Conservation (phyloP, 2,113 vertebrate genomes). For the Entomyzon cyanotis region DNA sequence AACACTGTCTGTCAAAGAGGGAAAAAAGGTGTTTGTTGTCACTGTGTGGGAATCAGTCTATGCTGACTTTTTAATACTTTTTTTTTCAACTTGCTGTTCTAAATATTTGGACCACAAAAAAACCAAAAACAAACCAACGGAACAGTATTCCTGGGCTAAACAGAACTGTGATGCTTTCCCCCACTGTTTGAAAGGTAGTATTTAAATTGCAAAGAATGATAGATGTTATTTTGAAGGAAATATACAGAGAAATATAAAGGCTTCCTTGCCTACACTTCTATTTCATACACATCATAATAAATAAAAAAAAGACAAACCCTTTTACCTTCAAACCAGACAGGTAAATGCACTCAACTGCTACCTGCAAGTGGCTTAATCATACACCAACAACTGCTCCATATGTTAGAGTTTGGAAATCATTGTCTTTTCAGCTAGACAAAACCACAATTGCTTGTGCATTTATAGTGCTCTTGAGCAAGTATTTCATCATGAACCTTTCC, state of each 20-base stretch:
- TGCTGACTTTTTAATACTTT: too few species aligned
- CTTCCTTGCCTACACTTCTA: not conserved
- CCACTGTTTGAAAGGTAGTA: not conserved
- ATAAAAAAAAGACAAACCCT: not conserved
- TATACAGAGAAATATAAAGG: not conserved
- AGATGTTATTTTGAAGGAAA: not conserved
- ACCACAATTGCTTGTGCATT: not conserved
- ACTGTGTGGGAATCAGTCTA: too few species aligned
- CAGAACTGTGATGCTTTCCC: not conserved
- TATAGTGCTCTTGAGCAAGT: not conserved
- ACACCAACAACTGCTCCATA: not conserved
- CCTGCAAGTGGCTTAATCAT: not conserved
- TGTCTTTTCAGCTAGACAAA: not conserved
- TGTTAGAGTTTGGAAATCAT: not conserved
- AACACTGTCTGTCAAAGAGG: too few species aligned
- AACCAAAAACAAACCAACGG: not conserved
- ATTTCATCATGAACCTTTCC: not conserved
- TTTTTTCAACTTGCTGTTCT: too few species aligned
- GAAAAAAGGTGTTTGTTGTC: too few species aligned
- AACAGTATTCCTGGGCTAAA: not conserved
- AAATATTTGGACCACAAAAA: not conserved
- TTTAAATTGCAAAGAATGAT: not conserved
- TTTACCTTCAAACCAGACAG: not conserved
- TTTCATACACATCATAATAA: not conserved
- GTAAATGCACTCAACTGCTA: not conserved